Evolutionary conservation across 2,797 vertebrate species (phyloP).

Genomic region (Carapus acus): DNA sequence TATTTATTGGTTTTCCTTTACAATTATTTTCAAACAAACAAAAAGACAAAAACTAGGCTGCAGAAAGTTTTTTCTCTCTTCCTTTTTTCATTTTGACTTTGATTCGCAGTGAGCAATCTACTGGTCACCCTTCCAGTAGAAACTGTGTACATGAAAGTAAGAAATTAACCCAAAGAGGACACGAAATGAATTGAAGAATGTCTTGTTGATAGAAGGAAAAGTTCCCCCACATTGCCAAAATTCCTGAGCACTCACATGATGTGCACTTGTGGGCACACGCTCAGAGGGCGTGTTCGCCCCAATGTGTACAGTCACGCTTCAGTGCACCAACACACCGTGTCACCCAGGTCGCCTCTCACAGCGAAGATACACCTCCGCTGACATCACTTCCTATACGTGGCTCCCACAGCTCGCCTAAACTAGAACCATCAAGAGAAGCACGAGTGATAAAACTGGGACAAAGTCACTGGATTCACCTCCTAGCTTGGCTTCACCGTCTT

Average conservation of each 20-base stretch:
- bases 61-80: conserved; percentile 47
- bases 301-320: conserved; percentile 57
- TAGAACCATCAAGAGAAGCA: conserved; percentile 1
- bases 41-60: conserved; percentile 31
- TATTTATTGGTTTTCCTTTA: conserved; percentile 66
- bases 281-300: conserved; percentile 57
- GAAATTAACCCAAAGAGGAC: conserved; percentile 15
- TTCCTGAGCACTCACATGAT: conserved; percentile 68
- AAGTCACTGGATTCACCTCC: conserved; percentile 4
- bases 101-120: conserved; percentile 48
- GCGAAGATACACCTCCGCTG: conserved; percentile 4
- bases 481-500: conserved; percentile 12
- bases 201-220: conserved; percentile 41
- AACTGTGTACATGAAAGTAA: conserved; percentile 6
- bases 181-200: conserved; percentile 25
- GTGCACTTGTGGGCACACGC: conserved; percentile 64
- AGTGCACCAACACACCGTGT: conserved; percentile 37
- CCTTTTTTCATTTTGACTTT: conserved; percentile 78
- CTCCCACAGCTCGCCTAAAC: background rate
- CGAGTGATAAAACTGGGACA: background rate
- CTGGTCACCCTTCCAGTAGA: conserved; percentile 43
- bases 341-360: conserved; percentile 31
- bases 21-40: conserved; percentile 87
- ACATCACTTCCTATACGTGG: conserved; percentile 1
- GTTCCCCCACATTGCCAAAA: conserved; percentile 57